These are phyloP conservation scores for Copidosoma aretas DNA, from an alignment of 2,888 invertebrate genomes.

Conservation along the genomic window DNA sequence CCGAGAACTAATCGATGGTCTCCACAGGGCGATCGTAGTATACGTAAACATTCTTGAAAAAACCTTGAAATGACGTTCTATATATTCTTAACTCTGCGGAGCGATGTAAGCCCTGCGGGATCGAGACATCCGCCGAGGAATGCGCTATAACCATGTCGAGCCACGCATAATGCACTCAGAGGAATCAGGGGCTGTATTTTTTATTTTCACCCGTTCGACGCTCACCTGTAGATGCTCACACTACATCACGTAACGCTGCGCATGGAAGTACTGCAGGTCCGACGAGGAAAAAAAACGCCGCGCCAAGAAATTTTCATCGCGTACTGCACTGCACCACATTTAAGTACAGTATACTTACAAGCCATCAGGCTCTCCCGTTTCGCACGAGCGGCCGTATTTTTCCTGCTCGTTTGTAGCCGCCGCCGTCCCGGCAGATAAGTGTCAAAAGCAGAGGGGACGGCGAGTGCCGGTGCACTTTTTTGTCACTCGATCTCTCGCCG, in stretches of 20 bases:
- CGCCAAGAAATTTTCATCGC: slow-evolving; percentile 18
- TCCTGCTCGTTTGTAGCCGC: background rate
- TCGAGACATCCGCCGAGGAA: too few species aligned
- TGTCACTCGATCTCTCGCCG: slow-evolving; percentile 30
- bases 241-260: background rate
- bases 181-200: too few species aligned
- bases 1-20: slow-evolving; percentile 12
- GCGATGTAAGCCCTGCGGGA: too few species aligned
- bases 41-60: too few species aligned
- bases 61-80: too few species aligned
- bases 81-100: too few species aligned
- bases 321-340: too few species aligned
- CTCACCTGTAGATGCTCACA: background rate
- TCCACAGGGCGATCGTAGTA: slow-evolving; percentile 13
- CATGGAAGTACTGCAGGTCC: background rate
- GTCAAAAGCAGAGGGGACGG: slow-evolving; percentile 18
- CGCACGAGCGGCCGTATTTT: slow-evolving; percentile 14
- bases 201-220: too few species aligned
- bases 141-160: too few species aligned
- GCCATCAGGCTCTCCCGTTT: slow-evolving; percentile 10
- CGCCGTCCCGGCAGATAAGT: slow-evolving; percentile 18
- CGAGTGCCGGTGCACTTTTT: slow-evolving; percentile 19
- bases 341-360: too few species aligned
- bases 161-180: too few species aligned
- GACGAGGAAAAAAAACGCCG: background rate